phyloP scores from a whole-genome alignment of 2,797 vertebrate genomes.

The Pseudocheirus occidentalis region DNA sequence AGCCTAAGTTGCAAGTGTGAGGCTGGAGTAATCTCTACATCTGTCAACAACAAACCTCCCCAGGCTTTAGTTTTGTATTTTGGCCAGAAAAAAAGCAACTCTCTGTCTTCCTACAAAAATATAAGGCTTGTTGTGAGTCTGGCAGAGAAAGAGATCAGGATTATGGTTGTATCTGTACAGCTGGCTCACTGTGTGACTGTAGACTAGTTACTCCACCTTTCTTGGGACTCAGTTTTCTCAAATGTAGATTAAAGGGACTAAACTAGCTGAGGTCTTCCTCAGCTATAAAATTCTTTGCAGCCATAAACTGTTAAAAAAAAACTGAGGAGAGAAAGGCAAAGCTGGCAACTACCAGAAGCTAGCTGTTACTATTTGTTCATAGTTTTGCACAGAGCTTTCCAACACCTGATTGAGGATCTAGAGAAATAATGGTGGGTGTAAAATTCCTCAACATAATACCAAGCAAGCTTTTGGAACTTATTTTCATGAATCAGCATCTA shows the following conservation, averaged over 20 bases:
- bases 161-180: background rate
- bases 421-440: background rate
- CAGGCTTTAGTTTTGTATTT: background rate
- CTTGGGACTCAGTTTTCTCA: background rate
- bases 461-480: slow-evolving; percentile 13
- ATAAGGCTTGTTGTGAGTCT: background rate
- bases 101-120: background rate
- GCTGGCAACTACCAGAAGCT: background rate
- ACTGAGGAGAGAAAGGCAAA: background rate
- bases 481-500: slow-evolving; percentile 51
- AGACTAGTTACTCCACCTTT: background rate
- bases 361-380: background rate
- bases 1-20: background rate
- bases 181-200: background rate
- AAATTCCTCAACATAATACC: slow-evolving; percentile 3
- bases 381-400: background rate
- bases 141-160: background rate
- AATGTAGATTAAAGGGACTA: background rate
- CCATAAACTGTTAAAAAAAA: background rate
- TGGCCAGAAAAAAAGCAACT: background rate
- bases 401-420: background rate
- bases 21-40: background rate
- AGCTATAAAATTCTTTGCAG: background rate
- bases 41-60: background rate
- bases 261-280: background rate